These are phyloP conservation scores for Megaceryle alcyon DNA, from an alignment of 2,797 vertebrate genomes.

Conservation along the genomic window DNA sequence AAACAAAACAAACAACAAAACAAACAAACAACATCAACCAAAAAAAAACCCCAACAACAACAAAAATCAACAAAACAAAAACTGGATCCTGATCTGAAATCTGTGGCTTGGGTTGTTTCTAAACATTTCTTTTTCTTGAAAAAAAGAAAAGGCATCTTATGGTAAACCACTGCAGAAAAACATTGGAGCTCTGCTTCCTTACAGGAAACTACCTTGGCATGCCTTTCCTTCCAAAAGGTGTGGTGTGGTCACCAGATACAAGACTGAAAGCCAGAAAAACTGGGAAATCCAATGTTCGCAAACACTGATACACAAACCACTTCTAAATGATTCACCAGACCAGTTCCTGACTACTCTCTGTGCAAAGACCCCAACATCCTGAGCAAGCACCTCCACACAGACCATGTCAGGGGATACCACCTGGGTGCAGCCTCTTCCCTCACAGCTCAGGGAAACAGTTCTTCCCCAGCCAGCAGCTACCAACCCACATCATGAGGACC, in stretches of 20 bases:
- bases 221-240: not conserved
- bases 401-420: fast-evolving
- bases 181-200: not conserved
- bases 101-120: conserved; percentile 29
- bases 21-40: too few relatives aligned
- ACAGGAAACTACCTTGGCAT: not conserved
- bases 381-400: fast-evolving
- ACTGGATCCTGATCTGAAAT: not conserved
- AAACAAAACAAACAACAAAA: not conserved
- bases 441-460: fast-evolving
- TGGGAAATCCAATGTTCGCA: not conserved
- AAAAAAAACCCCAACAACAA: too few relatives aligned
- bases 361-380: fast-evolving
- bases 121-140: not conserved
- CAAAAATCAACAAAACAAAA: not conserved
- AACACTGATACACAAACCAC: not conserved
- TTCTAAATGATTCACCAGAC: too few relatives aligned
- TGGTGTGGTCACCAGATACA: not conserved
- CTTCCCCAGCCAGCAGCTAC: not conserved
- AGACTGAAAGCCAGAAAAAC: not conserved
- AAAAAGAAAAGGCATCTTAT: not conserved
- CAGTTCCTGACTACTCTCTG: not conserved
- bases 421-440: not conserved
- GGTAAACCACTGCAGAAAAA: not conserved
- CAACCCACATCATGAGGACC: fast-evolving